Conservation (phyloP, 2,888 invertebrate species). For the Dorcus hopei region DNA sequence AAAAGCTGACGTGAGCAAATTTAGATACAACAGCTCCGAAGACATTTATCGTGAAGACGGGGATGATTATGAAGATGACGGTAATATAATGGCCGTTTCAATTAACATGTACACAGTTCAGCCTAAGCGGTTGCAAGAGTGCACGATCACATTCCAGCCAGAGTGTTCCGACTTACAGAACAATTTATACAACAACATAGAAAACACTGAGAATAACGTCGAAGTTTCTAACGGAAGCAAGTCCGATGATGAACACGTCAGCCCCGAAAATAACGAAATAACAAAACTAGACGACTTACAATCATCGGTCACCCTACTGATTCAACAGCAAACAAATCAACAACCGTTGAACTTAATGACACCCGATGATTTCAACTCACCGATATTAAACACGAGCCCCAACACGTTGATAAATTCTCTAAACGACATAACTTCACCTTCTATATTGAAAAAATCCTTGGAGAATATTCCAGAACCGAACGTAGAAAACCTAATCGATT, state of each 20-base stretch:
- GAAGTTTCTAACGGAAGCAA: constrained; percentile 21
- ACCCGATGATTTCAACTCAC: constrained; percentile 77
- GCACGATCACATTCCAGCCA: constrained; percentile 41
- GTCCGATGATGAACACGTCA: constrained; percentile 26
- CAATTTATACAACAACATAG: constrained; percentile 24
- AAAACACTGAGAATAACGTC: constrained; percentile 17
- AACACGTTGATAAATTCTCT: constrained; percentile 22
- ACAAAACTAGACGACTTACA: constrained; percentile 45
- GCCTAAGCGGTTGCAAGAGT: constrained; percentile 83
- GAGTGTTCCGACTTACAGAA: constrained; percentile 30
- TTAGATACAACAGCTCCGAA: constrained; percentile 52
- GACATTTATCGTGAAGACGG: constrained; percentile 58
- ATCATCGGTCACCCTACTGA: constrained; percentile 42
- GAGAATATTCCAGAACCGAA: constrained; percentile 13
- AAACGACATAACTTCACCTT: constrained; percentile 23
- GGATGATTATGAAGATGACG: constrained; percentile 49
- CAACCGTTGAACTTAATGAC: constrained; percentile 73
- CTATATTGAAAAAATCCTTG: constrained; percentile 20
- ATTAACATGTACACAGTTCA: constrained; percentile 76
- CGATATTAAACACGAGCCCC: constrained; percentile 32
- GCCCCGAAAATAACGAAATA: constrained; percentile 27
- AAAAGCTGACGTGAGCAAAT: constrained; percentile 64
- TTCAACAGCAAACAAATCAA: constrained; percentile 40
- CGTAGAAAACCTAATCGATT: constrained; percentile 40
- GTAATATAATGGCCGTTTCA: constrained; percentile 41